Evolutionary conservation across 2,888 invertebrate genomes (phyloP).

Genomic region (Conistra vaccinii): DNA sequence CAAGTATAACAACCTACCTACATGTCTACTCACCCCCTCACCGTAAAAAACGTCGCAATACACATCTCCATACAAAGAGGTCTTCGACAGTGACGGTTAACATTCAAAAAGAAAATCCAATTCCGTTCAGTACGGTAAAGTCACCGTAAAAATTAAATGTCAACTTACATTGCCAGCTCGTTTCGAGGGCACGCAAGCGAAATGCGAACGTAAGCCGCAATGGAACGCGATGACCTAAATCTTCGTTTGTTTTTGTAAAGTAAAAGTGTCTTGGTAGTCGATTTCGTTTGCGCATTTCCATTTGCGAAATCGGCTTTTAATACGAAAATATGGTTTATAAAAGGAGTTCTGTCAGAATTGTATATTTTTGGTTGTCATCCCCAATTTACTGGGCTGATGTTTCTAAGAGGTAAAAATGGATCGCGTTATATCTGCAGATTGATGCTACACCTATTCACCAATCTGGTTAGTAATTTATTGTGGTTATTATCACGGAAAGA

Average conservation of each 20-base stretch:
- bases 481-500: background rate
- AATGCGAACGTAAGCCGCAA: conserved; percentile 47
- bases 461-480: background rate
- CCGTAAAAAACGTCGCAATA: conserved; percentile 13
- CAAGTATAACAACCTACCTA: background rate
- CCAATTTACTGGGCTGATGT: background rate
- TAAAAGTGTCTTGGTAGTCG: conserved; percentile 31
- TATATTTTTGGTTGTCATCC: background rate
- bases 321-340: conserved; percentile 26
- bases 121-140: conserved; percentile 35
- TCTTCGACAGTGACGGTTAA: conserved; percentile 24
- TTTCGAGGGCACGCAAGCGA: conserved; percentile 35
- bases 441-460: background rate
- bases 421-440: no score
- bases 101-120: conserved; percentile 56
- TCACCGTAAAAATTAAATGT: conserved; percentile 48
- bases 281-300: conserved; percentile 28
- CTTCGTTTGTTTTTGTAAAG: conserved; percentile 24
- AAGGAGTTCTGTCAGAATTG: background rate
- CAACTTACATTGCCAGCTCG: conserved; percentile 58
- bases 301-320: conserved; percentile 40
- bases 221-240: conserved; percentile 48
- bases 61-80: conserved; percentile 44
- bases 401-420: background rate
- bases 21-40: conserved; percentile 8